phyloP scores from a whole-genome alignment of 2,113 vertebrate species.

The Pelodiscus sinensis region DNA sequence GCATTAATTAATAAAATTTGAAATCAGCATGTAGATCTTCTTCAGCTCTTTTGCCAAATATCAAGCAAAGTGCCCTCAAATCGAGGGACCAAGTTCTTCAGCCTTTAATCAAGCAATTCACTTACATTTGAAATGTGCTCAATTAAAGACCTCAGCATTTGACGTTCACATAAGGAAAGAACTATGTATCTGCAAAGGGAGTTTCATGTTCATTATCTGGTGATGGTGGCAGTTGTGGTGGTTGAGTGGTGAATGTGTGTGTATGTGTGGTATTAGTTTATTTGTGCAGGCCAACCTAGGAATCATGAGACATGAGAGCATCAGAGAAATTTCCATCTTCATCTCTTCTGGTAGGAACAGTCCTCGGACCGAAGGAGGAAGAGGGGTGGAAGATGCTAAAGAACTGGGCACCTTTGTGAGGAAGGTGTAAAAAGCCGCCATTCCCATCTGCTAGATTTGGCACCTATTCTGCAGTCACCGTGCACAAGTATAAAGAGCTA shows the following conservation, averaged over 20 bases:
- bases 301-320: neutral
- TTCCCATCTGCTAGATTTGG: neutral
- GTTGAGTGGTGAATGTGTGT: neutral
- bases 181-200: conserved; percentile 52
- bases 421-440: neutral
- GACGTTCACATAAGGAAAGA: conserved; percentile 30
- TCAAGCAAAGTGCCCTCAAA: neutral
- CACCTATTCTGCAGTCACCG: neutral
- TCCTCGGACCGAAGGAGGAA: neutral
- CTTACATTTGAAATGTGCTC: conserved; percentile 57
- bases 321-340: conserved; percentile 15
- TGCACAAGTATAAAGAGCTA: rapidly evolving
- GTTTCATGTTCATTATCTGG: conserved; percentile 63
- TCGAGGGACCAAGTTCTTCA: conserved; percentile 26
- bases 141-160: conserved; percentile 46
- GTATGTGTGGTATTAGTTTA: neutral
- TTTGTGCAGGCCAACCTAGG: conserved; percentile 55
- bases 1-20: neutral
- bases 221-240: neutral
- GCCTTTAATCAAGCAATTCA: conserved; percentile 65
- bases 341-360: rapidly evolving
- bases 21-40: conserved; percentile 23
- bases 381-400: neutral
- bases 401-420: neutral
- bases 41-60: neutral